Base-by-base conservation (phyloP, 1,140 invertebrate species). In the Apocrypta bakeri region DNA sequence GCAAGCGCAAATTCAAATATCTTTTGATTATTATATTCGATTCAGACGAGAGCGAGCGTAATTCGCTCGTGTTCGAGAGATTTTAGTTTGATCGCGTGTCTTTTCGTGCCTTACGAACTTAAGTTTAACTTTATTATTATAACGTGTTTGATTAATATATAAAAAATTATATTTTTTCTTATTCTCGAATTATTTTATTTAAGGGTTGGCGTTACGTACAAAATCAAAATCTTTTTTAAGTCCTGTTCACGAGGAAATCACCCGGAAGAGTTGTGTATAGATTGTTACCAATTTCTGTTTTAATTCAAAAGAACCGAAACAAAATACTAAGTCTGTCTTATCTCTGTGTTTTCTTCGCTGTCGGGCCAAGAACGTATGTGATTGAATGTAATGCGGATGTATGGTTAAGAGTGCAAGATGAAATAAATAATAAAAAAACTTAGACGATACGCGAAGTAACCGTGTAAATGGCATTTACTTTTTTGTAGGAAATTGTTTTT, bases 381-480 rank as follows among this genome's bases (percentile, higher is more conserved):
- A 3, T 17, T 71, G 31, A 37, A 71, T 71, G 68, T 33, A 31
- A 31, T 12, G 14, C 29, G 17, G 8, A 33, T n/a, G 33, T 37
- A 0, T 78, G 24, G 8, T 66, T 78, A 33, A 12, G 25, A 1
- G 24, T 12, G 64, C 40, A 33, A 31, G n/a, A 14, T n/a, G 33
- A 27, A 12, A 64, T 37, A 81, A 37, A 7, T 7, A 66, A 12
- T 1, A 9, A 66, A 27, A 27, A 66, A 27, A 8, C 7, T 9
- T 76, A 31, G 37, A 27, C 40, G 27, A 68, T 75, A 25, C 42
- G 25, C 29, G 66, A 74, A 42, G 25, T 48, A n/a, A 82, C 42
- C 27, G 81, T 27, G 66, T 78, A 68, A 42, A 69, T 61, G 66
- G 73, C 68, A 79, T 79, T 79, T 79, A 79, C 68, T 79, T 79